Conservation (phyloP, 2,888 invertebrate species). For the Tenthredo scrophulariae region DNA sequence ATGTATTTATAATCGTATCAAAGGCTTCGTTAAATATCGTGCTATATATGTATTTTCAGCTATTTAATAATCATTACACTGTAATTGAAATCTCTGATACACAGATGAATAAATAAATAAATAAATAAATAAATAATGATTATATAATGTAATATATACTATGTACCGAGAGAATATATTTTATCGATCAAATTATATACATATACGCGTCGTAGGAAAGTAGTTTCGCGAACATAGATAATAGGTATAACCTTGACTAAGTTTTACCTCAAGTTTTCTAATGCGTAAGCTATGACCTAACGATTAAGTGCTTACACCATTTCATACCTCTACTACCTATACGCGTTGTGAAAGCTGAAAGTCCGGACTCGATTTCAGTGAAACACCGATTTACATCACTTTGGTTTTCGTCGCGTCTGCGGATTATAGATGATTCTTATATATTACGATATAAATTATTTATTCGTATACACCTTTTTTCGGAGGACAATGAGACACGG, state of each 20-base stretch:
- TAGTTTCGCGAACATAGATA: background rate
- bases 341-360: background rate
- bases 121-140: background rate
- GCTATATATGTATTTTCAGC: background rate
- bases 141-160: background rate
- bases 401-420: background rate
- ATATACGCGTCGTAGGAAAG: background rate
- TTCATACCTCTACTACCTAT: background rate
- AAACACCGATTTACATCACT: background rate
- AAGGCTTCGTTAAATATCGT: background rate
- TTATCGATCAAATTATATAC: background rate
- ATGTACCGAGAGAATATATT: background rate
- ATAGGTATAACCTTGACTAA: background rate
- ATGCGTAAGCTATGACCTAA: conserved; percentile 5
- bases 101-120: background rate
- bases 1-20: background rate
- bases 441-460: no score
- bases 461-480: background rate
- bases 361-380: background rate
- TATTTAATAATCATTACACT: background rate
- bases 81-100: background rate
- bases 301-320: background rate
- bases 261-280: background rate
- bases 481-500: background rate
- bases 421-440: background rate